Base-by-base conservation (phyloP, 2,888 invertebrate species). In the Andrena bicolor region DNA sequence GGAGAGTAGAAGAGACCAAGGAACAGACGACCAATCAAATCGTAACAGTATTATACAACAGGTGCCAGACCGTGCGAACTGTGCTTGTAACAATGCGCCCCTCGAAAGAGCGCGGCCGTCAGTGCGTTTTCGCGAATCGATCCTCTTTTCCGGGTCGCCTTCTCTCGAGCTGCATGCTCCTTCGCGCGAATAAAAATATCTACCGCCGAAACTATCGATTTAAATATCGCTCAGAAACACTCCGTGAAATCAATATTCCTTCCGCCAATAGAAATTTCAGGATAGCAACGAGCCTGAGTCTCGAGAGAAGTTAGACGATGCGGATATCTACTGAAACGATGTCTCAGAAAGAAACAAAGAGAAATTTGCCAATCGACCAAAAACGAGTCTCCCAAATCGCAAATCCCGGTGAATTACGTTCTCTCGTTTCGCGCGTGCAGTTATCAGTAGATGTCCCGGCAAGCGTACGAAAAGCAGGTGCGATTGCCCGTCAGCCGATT, bases 1-100 rank as follows among this genome's bases (percentile, higher is more conserved):
- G 85, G 85, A 87, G 85, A 85, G 83, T 77, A 84, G 79, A 85
- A 85, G 86, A 86, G 85, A 85, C 82, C 82, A 77, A 75, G 86
- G 82, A 83, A 85, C 85, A 86, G 87, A 87, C 83, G 82, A 79
- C 82, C 86, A 80, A 88, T 80, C 76, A 58, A 41, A 78, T 83
- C 75, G 81, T 73, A 73, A 83, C 69, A 70, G 56, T 85, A 83
- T 85, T 76, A 76, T 84, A 74, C 51, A 41, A 41, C 41, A 83
- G 85, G 84, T 90, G 88, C 87, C 86, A 88, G 79, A 89, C 83
- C 85, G 87, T 90, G 87, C 86, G 92, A 93, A 93, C 92, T 92
- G 92, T 93, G 92, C 89, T 92, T 92, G 92, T 87, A 83, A 92
- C 92, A 91, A 92, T 88, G 74, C 85, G 61, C 74, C 23, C 41